phyloP scores from a whole-genome alignment of 2,888 invertebrate species.

The Halocaridina rubra region DNA sequence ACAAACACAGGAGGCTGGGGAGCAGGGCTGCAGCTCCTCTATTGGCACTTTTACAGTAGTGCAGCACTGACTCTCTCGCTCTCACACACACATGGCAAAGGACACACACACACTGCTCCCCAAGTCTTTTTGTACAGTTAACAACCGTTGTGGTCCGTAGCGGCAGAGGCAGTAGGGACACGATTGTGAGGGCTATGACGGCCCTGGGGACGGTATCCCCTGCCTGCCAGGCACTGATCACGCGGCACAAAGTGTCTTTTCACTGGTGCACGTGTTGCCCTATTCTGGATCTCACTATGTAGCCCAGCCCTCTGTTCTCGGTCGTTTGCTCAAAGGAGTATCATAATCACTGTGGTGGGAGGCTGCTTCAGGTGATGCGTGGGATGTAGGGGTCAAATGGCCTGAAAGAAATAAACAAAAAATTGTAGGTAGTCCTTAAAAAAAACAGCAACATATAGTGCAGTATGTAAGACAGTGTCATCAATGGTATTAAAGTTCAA shows the following conservation, averaged over 20 bases:
- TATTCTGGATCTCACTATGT: slow-evolving; percentile 64
- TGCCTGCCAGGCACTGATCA: slow-evolving; percentile 42
- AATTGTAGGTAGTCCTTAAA: too few species aligned
- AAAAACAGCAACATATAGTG: too few species aligned
- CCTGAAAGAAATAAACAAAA: too few species aligned
- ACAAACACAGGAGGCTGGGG: slow-evolving; percentile 48
- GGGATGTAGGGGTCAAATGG: slow-evolving; percentile 82
- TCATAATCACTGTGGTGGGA: slow-evolving; percentile 75
- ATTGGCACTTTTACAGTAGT: slow-evolving; percentile 40
- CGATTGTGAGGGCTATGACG: slow-evolving; percentile 26
- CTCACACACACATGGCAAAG: slow-evolving; percentile 28
- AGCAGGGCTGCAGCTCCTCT: slow-evolving; percentile 35
- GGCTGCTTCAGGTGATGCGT: slow-evolving; percentile 78
- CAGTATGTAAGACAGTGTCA: too few species aligned
- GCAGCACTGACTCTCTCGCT: slow-evolving; percentile 2
- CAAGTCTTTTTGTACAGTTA: slow-evolving; percentile 41
- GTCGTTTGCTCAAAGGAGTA: slow-evolving; percentile 81
- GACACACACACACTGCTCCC: slow-evolving; percentile 32
- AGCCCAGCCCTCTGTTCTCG: slow-evolving; percentile 87
- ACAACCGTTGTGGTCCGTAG: slow-evolving; percentile 54
- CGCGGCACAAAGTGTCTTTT: slow-evolving; percentile 35
- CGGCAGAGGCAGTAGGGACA: slow-evolving; percentile 31
- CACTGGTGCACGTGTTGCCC: slow-evolving; percentile 35
- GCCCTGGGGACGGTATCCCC: slow-evolving; percentile 37
- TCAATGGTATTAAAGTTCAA: too few species aligned